Percentiles rank a stretch among this genome's conserved stretches.
phyloP scores from a whole-genome alignment of 2,888 invertebrate species.

The Ctenicera cuprea region DNA sequence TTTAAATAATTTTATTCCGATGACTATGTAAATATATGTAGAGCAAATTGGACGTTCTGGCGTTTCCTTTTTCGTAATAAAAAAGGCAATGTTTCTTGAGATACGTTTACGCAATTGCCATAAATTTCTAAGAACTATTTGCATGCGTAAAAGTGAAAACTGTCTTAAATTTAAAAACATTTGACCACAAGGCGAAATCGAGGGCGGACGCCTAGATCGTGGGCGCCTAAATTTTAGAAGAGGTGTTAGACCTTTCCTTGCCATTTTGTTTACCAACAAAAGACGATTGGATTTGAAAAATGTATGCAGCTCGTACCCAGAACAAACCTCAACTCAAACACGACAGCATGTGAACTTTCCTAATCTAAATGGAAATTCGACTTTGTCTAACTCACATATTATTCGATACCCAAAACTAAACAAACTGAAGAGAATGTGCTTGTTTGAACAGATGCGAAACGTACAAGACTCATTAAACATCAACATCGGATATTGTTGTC shows the following conservation, averaged over 20 bases:
- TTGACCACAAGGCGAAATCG: not conserved
- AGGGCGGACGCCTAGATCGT: not conserved
- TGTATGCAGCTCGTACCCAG: not conserved
- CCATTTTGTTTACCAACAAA: not conserved
- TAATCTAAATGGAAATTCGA: constrained; percentile 38
- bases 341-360: constrained; percentile 29
- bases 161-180: not conserved
- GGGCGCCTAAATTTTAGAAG: not conserved
- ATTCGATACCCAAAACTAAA: constrained; percentile 4
- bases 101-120: not conserved
- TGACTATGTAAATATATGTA: constrained; percentile 26
- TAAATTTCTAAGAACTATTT: not conserved
- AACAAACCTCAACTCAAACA: constrained; percentile 2
- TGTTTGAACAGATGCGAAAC: constrained; percentile 28
- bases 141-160: not conserved
- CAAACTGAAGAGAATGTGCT: constrained; percentile 16
- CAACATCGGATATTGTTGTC: constrained; percentile 11
- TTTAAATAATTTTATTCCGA: constrained; percentile 32
- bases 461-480: constrained; percentile 23
- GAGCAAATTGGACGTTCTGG: constrained; percentile 13
- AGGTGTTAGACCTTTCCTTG: not conserved
- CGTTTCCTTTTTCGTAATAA: not conserved
- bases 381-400: constrained; percentile 12
- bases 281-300: not conserved
- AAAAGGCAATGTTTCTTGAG: not conserved